These are phyloP conservation scores for Drosophila mayri DNA, from an alignment of 1,140 invertebrate species.

Conservation along the genomic window DNA sequence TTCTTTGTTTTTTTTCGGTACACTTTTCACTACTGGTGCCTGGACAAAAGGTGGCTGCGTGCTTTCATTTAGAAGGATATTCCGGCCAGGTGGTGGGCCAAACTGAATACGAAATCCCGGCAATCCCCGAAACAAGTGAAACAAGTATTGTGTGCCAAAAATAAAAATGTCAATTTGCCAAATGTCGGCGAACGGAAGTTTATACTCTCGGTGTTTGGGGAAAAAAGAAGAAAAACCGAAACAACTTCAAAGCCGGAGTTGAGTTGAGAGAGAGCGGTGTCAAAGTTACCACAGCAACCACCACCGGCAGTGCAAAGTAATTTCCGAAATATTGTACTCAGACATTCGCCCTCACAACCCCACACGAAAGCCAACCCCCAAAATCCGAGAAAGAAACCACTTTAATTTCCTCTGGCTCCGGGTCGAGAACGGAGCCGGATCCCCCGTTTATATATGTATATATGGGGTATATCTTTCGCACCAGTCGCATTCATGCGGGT, in stretches of 20 bases:
- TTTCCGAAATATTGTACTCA: slow-evolving; percentile 74
- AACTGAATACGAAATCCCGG: slow-evolving; percentile 30
- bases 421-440: slow-evolving; percentile 21
- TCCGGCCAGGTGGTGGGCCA: slow-evolving; percentile 23
- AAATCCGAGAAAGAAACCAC: slow-evolving; percentile 66
- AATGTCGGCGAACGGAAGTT: slow-evolving; percentile 69
- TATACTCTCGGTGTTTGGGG: slow-evolving; percentile 19
- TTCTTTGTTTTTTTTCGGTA: slow-evolving; percentile 34
- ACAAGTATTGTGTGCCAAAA: slow-evolving; percentile 67
- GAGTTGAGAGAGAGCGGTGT: slow-evolving; percentile 54
- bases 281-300: slow-evolving; percentile 72
- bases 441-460: slow-evolving; percentile 8
- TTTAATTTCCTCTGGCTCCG: slow-evolving; percentile 74
- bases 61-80: slow-evolving; percentile 48
- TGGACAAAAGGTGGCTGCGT: slow-evolving; percentile 38
- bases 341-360: slow-evolving; percentile 22
- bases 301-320: slow-evolving; percentile 74
- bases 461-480: slow-evolving; percentile 59
- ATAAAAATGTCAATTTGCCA: slow-evolving; percentile 83
- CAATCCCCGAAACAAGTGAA: slow-evolving; percentile 49
- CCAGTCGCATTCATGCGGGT: slow-evolving; percentile 48
- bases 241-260: slow-evolving; percentile 56
- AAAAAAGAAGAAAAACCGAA: slow-evolving; percentile 15
- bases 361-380: slow-evolving; percentile 57
- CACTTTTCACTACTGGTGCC: neutral